A percentile compares a stretch with the other conserved stretches of the same genome.
Conservation (phyloP, 2,797 vertebrate species). For the Sternarchorhynchus goeldii region DNA sequence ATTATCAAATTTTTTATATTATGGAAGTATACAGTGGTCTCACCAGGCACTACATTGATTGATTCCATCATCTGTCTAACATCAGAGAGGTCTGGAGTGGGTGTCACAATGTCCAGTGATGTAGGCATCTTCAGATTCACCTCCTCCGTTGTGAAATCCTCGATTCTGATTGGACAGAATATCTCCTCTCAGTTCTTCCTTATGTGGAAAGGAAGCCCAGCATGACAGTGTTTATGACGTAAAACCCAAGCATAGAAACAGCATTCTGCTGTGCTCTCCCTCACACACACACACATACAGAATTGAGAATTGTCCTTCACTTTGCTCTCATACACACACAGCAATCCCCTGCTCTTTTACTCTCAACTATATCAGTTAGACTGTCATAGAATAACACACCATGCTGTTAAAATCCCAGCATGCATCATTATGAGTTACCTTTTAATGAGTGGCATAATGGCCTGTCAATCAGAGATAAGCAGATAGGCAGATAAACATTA, state of each 20-base stretch:
- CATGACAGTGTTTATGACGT: background rate
- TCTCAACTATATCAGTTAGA: no score
- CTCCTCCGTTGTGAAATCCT: slow-evolving; percentile 82
- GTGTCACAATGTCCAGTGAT: slow-evolving; percentile 78
- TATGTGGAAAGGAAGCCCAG: background rate
- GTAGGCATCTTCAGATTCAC: slow-evolving; percentile 77
- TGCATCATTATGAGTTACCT: slow-evolving; percentile 74
- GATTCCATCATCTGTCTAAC: slow-evolving; percentile 91
- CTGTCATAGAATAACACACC: background rate
- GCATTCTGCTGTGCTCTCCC: no score
- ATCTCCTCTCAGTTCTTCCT: background rate
- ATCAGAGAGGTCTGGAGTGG: slow-evolving; percentile 81
- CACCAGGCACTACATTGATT: slow-evolving; percentile 87
- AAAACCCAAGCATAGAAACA: no score
- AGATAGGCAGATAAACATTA: slow-evolving; percentile 39
- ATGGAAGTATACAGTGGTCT: background rate
- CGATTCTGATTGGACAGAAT: slow-evolving; percentile 72
- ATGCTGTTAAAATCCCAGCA: slow-evolving; percentile 7
- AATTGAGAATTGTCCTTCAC: no score
- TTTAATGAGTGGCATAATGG: slow-evolving; percentile 79
- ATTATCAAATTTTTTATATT: no score
- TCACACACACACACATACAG: no score
- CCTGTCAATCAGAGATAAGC: slow-evolving; percentile 73
- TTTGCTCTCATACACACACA: no score
- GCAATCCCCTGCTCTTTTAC: no score